These are phyloP conservation scores for Calameuta pallipes DNA, from an alignment of 2,888 invertebrate genomes.

Conservation along the genomic window DNA sequence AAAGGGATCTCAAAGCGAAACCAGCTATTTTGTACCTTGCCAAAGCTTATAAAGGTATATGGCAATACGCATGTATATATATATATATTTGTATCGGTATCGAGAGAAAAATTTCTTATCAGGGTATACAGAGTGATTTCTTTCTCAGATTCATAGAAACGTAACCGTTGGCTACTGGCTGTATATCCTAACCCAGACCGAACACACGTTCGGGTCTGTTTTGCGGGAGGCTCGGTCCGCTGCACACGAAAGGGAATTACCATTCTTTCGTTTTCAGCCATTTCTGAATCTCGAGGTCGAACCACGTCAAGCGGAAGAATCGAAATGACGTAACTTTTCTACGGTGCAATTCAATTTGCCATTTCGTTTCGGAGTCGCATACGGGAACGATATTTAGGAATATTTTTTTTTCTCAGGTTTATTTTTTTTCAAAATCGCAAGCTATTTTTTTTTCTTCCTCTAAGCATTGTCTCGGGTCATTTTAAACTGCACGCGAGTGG, in stretches of 20 bases:
- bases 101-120: background rate
- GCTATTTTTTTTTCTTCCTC: no score
- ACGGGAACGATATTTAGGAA: background rate
- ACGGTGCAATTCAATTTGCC: background rate
- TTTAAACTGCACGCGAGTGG: no score
- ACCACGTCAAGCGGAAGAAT: background rate
- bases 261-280: background rate
- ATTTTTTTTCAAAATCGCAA: background rate
- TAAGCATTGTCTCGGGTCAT: no score
- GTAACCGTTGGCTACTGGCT: background rate
- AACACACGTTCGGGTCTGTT: background rate
- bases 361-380: background rate
- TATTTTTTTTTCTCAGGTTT: background rate
- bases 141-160: background rate
- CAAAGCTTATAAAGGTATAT: background rate
- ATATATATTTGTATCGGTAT: background rate
- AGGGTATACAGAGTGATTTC: background rate
- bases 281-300: background rate
- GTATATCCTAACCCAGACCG: background rate
- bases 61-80: no score
- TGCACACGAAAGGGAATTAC: background rate
- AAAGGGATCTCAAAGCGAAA: background rate
- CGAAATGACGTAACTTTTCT: background rate
- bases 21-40: background rate
- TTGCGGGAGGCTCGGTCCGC: background rate